Percentiles rank a stretch among this genome's conserved stretches.
Conservation (phyloP, 2,888 invertebrate species). For the Calephelis perditalis region DNA sequence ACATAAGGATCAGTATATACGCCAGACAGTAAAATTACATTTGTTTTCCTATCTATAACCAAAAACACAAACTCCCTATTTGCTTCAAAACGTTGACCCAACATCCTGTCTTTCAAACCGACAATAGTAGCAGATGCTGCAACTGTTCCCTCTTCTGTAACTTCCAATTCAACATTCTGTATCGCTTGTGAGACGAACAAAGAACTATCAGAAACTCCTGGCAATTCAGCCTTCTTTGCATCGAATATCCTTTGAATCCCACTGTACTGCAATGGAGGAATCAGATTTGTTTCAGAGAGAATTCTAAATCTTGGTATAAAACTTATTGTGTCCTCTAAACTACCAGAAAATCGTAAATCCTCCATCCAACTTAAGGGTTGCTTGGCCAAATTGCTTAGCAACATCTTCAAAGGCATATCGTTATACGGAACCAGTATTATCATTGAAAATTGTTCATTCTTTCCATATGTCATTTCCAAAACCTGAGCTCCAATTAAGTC, state of each 20-base stretch:
- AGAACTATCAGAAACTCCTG: constrained; percentile 76
- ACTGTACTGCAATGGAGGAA: constrained; percentile 66
- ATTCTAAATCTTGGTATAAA: constrained; percentile 80
- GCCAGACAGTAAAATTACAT: constrained; percentile 81
- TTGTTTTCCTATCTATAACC: constrained; percentile 79
- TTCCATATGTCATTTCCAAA: constrained; percentile 84
- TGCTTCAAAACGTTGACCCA: constrained; percentile 77
- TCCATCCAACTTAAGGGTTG: constrained; percentile 70
- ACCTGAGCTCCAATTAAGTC: constrained; percentile 78
- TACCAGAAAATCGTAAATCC: constrained; percentile 59
- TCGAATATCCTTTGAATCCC: constrained; percentile 83
- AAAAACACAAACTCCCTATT: constrained; percentile 83
- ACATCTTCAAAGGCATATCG: constrained; percentile 63
- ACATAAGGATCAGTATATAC: constrained; percentile 56
- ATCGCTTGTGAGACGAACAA: constrained; percentile 79
- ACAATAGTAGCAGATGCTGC: constrained; percentile 80
- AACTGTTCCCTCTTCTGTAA: constrained; percentile 85
- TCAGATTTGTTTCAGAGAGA: constrained; percentile 63
- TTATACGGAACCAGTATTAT: constrained; percentile 80
- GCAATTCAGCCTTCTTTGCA: constrained; percentile 71
- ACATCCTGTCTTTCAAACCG: constrained; percentile 60
- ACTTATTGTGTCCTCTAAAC: constrained; percentile 73
- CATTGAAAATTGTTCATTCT: constrained; percentile 80
- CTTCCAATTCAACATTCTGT: constrained; percentile 85
- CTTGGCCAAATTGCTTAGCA: constrained; percentile 70